Evolutionary conservation across 1,140 invertebrate genomes (phyloP).

Genomic region (Ceratina calcarata): DNA sequence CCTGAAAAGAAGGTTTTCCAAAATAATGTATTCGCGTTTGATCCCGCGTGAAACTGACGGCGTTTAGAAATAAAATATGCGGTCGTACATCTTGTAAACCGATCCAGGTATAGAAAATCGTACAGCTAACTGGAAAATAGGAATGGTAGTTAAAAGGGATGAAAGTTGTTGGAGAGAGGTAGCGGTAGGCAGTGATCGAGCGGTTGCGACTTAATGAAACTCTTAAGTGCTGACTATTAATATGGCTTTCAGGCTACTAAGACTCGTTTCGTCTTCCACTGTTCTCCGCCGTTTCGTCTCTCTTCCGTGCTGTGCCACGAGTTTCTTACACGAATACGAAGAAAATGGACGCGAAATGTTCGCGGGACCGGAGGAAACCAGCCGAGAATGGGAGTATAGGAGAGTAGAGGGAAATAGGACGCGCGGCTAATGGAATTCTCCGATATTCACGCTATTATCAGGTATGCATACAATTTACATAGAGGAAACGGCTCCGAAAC

Average conservation of each 20-base stretch:
- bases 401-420: constrained; percentile 26
- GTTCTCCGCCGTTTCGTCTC: not conserved
- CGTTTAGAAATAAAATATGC: not conserved
- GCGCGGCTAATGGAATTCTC: constrained; percentile 33
- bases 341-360: constrained; percentile 29
- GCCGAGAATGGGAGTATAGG: not conserved
- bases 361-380: constrained; percentile 3
- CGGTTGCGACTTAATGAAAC: constrained; percentile 79
- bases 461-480: constrained; percentile 40
- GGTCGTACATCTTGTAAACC: not conserved
- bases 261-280: constrained; percentile 48
- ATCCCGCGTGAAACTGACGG: constrained; percentile 3
- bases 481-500: constrained; percentile 20
- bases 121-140: constrained; percentile 15
- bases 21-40: not conserved
- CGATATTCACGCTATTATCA: constrained; percentile 36
- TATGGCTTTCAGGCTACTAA: constrained; percentile 73
- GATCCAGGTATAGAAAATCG: constrained; percentile 1
- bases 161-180: constrained; percentile 57
- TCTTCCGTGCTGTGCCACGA: constrained; percentile 18
- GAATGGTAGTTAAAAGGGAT: constrained; percentile 43
- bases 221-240: constrained; percentile 79
- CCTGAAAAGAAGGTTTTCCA: not conserved
- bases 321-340: constrained; percentile 19
- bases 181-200: constrained; percentile 76